phyloP scores from a whole-genome alignment of 2,888 invertebrate species.

The Limnephilus lunatus region DNA sequence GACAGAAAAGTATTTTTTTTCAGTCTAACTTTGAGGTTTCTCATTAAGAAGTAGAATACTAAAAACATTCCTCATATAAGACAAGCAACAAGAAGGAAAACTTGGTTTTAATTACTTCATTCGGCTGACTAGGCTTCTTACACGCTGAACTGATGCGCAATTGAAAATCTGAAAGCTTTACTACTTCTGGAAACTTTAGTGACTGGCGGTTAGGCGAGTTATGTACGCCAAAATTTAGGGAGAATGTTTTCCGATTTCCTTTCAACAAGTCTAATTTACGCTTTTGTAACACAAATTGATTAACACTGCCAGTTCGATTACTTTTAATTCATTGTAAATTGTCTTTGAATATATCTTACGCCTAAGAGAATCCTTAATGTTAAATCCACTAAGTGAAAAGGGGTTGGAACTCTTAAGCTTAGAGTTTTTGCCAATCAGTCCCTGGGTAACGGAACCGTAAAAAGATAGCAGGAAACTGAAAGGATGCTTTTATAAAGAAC shows the following conservation, averaged over 20 bases:
- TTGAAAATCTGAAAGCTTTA: slow-evolving; percentile 33
- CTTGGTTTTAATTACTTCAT: slow-evolving; percentile 33
- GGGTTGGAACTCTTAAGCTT: background rate
- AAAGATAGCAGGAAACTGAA: background rate
- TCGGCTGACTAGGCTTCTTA: slow-evolving; percentile 38
- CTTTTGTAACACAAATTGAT: background rate
- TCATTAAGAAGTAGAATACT: background rate
- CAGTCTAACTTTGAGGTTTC: background rate
- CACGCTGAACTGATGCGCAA: slow-evolving; percentile 27
- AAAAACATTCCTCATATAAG: slow-evolving; percentile 5
- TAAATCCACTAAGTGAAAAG: background rate
- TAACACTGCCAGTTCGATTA: background rate
- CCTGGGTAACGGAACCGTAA: background rate
- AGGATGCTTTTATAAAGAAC: background rate
- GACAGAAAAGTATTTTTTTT: background rate
- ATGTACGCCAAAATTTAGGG: background rate
- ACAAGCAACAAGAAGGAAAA: slow-evolving; percentile 19
- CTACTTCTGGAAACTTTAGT: background rate
- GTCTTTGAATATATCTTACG: too few relatives aligned
- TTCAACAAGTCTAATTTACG: background rate
- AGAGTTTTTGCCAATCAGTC: background rate
- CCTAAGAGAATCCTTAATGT: background rate
- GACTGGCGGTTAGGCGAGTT: slow-evolving; percentile 20
- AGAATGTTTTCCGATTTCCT: background rate
- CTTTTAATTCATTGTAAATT: background rate